Conservation (phyloP, 2,113 vertebrate genomes). For the Amblyopsis rosae region DNA sequence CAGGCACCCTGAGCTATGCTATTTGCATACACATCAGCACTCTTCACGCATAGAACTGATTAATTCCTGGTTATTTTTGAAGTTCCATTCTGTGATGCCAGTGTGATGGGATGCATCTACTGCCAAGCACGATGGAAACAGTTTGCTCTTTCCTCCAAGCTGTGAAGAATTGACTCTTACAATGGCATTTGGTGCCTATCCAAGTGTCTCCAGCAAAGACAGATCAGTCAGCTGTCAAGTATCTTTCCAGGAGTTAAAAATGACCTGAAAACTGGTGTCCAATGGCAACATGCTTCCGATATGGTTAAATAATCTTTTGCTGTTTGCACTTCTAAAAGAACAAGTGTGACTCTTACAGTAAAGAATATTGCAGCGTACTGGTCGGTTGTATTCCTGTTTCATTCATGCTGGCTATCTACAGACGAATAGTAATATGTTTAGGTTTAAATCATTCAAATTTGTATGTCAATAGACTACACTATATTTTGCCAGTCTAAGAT, state of each 20-base stretch:
- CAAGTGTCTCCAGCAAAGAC: slow-evolving; percentile 35
- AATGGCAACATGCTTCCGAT: slow-evolving; percentile 61
- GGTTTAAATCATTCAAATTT: slow-evolving; percentile 31
- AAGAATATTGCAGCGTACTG: slow-evolving; percentile 55
- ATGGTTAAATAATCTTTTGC: slow-evolving; percentile 44
- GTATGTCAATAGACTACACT: slow-evolving; percentile 36
- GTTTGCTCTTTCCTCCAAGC: slow-evolving; percentile 43
- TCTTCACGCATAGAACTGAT: slow-evolving; percentile 46
- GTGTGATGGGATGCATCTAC: slow-evolving; percentile 40
- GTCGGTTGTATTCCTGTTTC: slow-evolving; percentile 40
- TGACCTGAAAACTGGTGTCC: slow-evolving; percentile 61
- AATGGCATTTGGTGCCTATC: slow-evolving; percentile 45
- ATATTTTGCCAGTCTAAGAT: slow-evolving; percentile 48
- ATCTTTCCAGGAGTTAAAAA: slow-evolving; percentile 71
- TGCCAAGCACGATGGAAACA: slow-evolving; percentile 45
- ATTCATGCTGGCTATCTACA: slow-evolving; percentile 31
- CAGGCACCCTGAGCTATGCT: slow-evolving; percentile 39
- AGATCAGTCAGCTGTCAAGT: slow-evolving; percentile 72
- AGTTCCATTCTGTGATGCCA: slow-evolving; percentile 48
- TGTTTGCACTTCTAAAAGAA: slow-evolving; percentile 44
- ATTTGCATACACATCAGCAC: slow-evolving; percentile 55
- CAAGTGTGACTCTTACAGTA: slow-evolving; percentile 52
- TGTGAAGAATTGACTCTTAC: slow-evolving; percentile 52
- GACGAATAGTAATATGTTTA: slow-evolving; percentile 43
- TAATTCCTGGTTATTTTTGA: slow-evolving; percentile 73